Evolutionary conservation across 1,140 invertebrate genomes (phyloP), one percentile per base, ranked within the genome.

Genomic region (Listronotus bonariensis): DNA sequence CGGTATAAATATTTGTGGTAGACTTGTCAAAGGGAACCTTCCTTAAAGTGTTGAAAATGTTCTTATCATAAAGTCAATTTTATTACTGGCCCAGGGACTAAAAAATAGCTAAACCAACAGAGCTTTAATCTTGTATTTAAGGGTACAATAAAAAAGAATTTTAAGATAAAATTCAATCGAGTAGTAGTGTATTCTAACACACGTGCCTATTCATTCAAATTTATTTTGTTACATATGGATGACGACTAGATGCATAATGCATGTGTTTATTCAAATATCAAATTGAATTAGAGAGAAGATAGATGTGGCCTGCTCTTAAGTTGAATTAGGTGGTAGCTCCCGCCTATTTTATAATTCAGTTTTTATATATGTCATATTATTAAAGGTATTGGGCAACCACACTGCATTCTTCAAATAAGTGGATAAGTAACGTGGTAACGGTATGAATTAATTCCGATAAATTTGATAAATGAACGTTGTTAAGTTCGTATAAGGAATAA

Each of bases 271-370:
- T 53, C 49, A 62, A 62, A 62, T 55, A 56, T 64, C 52, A 56
- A 64, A 64, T 64, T 57, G 54, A 64, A 64, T 64, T 64, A 64
- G 26, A 45, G 40, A 36, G 38, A 57, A 64, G 61, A 64, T 64
- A 53, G 31, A 64, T 64, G 53, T 64, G 38, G 41, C 60, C 53
- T 51, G 60, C 43, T 63, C 40, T 63, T 34, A 51, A 17, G 18
- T 56, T 55, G 55, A 64, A 64, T 64, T 64, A 64, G 54, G 53
- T 49, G 61, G 61, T 57, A 64, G 61, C 53, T 49, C 61, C 53
- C 61, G 53, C 53, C 61, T 56, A 64, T 49, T 42, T 58, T 49
- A 42, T 59, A 59, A 59, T 59, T 59, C 48, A 46, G 48, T 59
- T 59, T 59, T 48, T 26, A 59, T 59, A 41, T 59, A 41, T 55